Evolutionary conservation across 2,888 invertebrate species (phyloP).

Genomic region (Drosophila paranaensis): DNA sequence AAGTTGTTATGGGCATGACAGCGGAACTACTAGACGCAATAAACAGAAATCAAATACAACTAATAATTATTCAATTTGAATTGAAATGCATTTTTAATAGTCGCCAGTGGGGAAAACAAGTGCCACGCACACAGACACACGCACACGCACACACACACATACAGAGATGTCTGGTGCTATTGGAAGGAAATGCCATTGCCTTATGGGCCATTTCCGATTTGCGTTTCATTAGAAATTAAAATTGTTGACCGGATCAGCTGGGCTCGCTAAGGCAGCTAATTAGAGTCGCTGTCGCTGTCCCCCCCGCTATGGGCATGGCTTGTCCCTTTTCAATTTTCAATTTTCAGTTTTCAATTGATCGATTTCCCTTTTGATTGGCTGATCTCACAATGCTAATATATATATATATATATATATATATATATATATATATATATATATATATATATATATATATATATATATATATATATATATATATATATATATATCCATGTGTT

Average conservation of each 20-base stretch:
- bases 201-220: conserved; percentile 58
- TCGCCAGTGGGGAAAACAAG: conserved; percentile 26
- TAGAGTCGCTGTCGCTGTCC: not conserved
- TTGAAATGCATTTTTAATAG: conserved; percentile 69
- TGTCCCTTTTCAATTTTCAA: conserved; percentile 12
- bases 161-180: not conserved
- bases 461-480: not conserved
- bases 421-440: not conserved
- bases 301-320: conserved; percentile 12
- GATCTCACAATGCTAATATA: conserved; percentile 13
- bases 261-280: conserved; percentile 15
- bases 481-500: conserved; percentile 6
- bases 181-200: conserved; percentile 52
- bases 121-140: conserved; percentile 1
- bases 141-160: not conserved
- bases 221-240: conserved; percentile 42
- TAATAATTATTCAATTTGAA: conserved; percentile 51
- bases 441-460: conserved; percentile 7
- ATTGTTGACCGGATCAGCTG: conserved; percentile 24
- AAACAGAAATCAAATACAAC: conserved; percentile 16
- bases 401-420: not conserved
- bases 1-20: conserved; percentile 1
- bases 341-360: conserved; percentile 33
- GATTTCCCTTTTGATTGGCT: conserved; percentile 15
- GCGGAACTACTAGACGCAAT: conserved; percentile 35